Evolutionary conservation across 1,140 invertebrate genomes (phyloP).

Genomic region (Pantala flavescens): DNA sequence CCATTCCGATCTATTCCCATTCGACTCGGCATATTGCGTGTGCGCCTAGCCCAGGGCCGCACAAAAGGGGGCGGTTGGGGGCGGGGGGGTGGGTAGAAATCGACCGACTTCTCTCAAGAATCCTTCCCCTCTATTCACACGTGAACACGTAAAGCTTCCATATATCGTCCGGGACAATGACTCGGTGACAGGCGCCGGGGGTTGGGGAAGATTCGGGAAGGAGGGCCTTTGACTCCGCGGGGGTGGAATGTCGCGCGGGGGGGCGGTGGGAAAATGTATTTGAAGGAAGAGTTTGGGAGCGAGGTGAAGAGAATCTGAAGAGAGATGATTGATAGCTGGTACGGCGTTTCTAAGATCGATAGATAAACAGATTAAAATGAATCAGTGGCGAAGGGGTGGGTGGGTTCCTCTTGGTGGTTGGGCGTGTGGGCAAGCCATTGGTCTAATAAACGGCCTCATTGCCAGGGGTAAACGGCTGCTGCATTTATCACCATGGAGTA

Average conservation of each 20-base stretch:
- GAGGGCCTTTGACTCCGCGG: slow-evolving; percentile 1
- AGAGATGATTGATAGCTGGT: background rate
- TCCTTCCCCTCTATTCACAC: background rate
- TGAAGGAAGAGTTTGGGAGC: background rate
- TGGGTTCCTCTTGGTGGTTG: background rate
- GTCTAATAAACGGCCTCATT: background rate
- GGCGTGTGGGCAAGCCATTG: background rate
- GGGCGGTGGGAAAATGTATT: background rate
- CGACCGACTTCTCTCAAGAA: background rate
- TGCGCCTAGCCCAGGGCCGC: too few relatives aligned
- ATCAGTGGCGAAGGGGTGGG: background rate
- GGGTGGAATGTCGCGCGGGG: background rate
- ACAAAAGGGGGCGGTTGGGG: too few relatives aligned
- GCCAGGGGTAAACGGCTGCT: background rate
- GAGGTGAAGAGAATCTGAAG: background rate
- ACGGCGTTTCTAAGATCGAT: background rate
- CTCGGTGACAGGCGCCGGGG: background rate
- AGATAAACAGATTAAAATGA: slow-evolving; percentile 10
- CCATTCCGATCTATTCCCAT: too few relatives aligned
- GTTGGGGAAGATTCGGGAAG: background rate
- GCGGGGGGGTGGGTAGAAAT: too few relatives aligned
- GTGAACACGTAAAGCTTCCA: slow-evolving; percentile 5
- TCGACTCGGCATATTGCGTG: too few relatives aligned
- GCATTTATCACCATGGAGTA: background rate
- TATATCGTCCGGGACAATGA: slow-evolving; percentile 5